phyloP scores from a whole-genome alignment of 2,113 vertebrate genomes.

The Epinephelus moara region DNA sequence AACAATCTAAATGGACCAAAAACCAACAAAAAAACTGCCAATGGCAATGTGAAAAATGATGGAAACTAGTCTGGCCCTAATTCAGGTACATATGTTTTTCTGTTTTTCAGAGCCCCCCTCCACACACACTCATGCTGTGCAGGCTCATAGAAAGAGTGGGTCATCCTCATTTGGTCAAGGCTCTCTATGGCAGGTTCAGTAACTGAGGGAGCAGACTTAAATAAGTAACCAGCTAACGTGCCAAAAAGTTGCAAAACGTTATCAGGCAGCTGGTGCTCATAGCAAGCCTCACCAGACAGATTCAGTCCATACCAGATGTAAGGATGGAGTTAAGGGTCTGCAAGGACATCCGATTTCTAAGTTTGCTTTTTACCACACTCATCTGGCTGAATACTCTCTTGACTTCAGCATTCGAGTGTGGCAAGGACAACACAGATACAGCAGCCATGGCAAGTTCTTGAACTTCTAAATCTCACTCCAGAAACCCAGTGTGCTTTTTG shows the following conservation, averaged over 20 bases:
- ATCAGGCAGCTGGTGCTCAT: conserved; percentile 27
- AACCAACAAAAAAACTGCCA: no score
- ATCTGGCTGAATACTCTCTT: conserved; percentile 42
- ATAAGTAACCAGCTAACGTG: conserved; percentile 15
- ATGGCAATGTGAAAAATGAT: no score
- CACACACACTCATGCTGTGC: neutral
- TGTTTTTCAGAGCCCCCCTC: no score
- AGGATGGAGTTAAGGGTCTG: conserved; percentile 34
- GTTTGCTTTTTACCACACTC: conserved; percentile 33
- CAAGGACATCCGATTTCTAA: conserved; percentile 33
- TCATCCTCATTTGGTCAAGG: neutral
- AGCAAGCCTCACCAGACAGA: conserved; percentile 42
- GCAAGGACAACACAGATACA: conserved; percentile 34
- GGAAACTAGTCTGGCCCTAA: no score
- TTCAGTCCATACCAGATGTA: conserved; percentile 17
- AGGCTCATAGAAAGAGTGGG: no score
- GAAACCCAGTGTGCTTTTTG: conserved; percentile 27
- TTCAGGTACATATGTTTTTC: neutral
- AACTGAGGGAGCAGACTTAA: neutral
- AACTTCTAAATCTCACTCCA: conserved; percentile 30
- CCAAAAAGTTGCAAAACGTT: conserved; percentile 18
- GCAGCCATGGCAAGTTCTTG: conserved; percentile 36
- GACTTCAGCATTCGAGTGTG: conserved; percentile 35
- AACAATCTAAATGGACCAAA: no score
- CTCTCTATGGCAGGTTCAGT: neutral